Evolutionary conservation across 2,797 vertebrate genomes (phyloP).

Genomic region (Pseudochromis fuscus): DNA sequence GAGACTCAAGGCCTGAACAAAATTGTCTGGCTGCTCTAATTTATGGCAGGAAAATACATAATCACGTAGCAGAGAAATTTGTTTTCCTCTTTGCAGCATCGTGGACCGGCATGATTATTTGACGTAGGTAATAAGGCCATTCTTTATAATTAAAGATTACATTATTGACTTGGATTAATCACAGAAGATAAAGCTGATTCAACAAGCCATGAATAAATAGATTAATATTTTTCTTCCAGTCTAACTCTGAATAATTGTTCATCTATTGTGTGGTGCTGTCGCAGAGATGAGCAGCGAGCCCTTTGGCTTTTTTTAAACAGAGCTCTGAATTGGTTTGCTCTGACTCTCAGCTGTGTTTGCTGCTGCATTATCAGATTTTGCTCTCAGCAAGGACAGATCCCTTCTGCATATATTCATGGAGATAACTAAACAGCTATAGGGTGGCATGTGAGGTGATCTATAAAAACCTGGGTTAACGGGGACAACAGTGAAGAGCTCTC

Average conservation of each 20-base stretch:
- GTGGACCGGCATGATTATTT: conserved; percentile 70
- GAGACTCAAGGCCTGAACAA: conserved; percentile 26
- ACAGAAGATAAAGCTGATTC: conserved; percentile 79
- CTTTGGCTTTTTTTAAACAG: conserved; percentile 76
- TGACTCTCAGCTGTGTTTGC: conserved; percentile 82
- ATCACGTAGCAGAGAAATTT: conserved; percentile 56
- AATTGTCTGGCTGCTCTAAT: conserved; percentile 54
- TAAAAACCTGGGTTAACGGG: conserved; percentile 71
- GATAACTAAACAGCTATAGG: conserved; percentile 76
- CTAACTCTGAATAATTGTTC: conserved; percentile 76
- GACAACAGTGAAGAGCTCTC: conserved; percentile 57
- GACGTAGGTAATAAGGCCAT: conserved; percentile 74
- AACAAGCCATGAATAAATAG: conserved; percentile 83
- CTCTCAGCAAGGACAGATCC: conserved; percentile 83
- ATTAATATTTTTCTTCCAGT: conserved; percentile 77
- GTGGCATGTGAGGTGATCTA: conserved; percentile 66
- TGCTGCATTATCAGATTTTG: conserved; percentile 83
- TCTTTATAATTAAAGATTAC: conserved; percentile 83
- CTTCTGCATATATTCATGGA: conserved; percentile 82
- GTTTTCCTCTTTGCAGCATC: conserved; percentile 59
- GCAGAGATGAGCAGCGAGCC: conserved; percentile 72
- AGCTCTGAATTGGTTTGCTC: conserved; percentile 76
- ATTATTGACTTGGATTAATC: conserved; percentile 84
- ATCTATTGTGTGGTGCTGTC: conserved; percentile 71
- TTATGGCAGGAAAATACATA: conserved; percentile 60